Evolutionary conservation across 2,888 invertebrate genomes (phyloP), one percentile per base, ranked within the genome.

Genomic region (Gisinianus flammeolus): DNA sequence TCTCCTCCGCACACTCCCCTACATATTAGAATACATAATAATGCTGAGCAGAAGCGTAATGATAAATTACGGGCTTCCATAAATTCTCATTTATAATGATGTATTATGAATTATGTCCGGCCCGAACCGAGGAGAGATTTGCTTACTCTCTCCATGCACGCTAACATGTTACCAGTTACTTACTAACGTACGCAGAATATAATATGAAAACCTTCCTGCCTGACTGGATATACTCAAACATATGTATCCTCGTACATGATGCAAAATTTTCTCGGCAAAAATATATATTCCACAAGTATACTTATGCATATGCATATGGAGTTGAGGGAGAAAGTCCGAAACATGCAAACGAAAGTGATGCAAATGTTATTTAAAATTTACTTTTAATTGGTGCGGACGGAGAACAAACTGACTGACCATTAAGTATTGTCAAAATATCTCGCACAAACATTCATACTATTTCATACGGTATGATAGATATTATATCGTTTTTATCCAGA

Each of bases 321-420:
- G 44, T 6, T 44, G 6, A 44, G 6, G n/a, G n/a, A n/a, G 44
- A 44, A 44, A 2, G 12, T 16, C 16, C 6, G 44, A 44, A 44
- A 44, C 12, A 19, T 44, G 16, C 44, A 44, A 44, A 44, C 68
- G 6, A 62, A 58, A 24, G 26, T 62, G 28, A 24, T 26, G 28
- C 19, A 68, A 33, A 68, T 44, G 68, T 44, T 68, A 68, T 68
- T 68, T 68, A 68, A 68, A 68, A 68, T 68, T 68, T 68, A 68
- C 68, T 44, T 68, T 68, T 68, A 68, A 68, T 68, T 68, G 68
- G 35, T 44, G 33, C 12, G 35, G 68, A 44, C 26, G 68, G 68
- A 68, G 12, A 44, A 24, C 31, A 31, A 67, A 68, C 44, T 44
- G 68, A 68, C n/a, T 68, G n/a, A 35, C 35, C 68, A 68, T 68